phyloP scores from a whole-genome alignment of 1,140 invertebrate genomes.

The Phocides pigmalion region DNA sequence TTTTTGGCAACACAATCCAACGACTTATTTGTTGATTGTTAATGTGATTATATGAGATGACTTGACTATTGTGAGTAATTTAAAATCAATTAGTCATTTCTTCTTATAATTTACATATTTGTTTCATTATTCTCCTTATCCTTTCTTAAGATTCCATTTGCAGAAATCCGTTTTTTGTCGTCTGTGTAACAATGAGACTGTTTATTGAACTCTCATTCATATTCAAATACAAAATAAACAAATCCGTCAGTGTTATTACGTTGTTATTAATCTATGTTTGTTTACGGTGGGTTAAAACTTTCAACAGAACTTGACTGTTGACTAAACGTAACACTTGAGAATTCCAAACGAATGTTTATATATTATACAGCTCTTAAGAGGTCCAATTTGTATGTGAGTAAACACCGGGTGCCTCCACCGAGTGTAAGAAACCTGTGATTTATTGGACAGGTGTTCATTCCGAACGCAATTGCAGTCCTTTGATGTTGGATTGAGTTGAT shows the following conservation, averaged over 20 bases:
- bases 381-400: slow-evolving; percentile 24
- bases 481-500: slow-evolving; percentile 27
- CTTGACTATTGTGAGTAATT: slow-evolving; percentile 1
- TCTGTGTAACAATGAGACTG: background rate
- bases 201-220: background rate
- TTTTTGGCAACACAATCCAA: background rate
- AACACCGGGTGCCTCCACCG: background rate
- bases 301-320: slow-evolving; percentile 34
- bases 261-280: too few relatives aligned
- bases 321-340: slow-evolving; percentile 30
- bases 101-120: background rate
- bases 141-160: background rate
- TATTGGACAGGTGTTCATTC: slow-evolving; percentile 31
- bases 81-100: slow-evolving; percentile 4
- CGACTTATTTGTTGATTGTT: background rate
- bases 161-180: background rate
- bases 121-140: slow-evolving; percentile 10
- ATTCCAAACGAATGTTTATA: slow-evolving; percentile 24
- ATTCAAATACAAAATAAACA: slow-evolving; percentile 7
- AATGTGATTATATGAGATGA: slow-evolving; percentile 6
- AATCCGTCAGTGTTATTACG: slow-evolving; percentile 3
- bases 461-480: slow-evolving; percentile 25
- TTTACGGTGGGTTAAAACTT: slow-evolving; percentile 20
- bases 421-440: slow-evolving; percentile 23
- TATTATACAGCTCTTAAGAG: slow-evolving; percentile 25